These are phyloP conservation scores for Synergus japonicus DNA, from an alignment of 2,888 invertebrate species.

Conservation along the genomic window DNA sequence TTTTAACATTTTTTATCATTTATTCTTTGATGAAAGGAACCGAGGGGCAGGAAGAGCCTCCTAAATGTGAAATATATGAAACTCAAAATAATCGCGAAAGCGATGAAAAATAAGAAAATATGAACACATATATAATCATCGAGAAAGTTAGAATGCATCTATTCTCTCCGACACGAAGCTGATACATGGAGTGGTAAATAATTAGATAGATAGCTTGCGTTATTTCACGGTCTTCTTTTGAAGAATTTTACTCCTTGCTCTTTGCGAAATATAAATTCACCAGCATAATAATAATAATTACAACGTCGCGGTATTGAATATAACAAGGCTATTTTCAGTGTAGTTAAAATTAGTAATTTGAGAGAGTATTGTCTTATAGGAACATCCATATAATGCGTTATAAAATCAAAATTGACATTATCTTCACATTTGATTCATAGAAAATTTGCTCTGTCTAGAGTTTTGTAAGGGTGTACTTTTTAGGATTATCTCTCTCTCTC, in stretches of 20 bases:
- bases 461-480: neutral
- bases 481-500: neutral
- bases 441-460: neutral
- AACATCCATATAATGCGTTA: neutral
- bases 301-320: constrained; percentile 1
- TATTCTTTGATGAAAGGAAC: no score
- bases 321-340: neutral
- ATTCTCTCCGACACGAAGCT: constrained; percentile 5
- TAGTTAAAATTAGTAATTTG: neutral
- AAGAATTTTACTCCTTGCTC: constrained; percentile 15
- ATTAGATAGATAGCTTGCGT: constrained; percentile 18
- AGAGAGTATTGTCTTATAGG: neutral
- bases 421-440: neutral
- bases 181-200: constrained; percentile 15
- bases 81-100: neutral
- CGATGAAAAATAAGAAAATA: constrained; percentile 42
- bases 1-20: no score
- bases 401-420: neutral
- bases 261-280: constrained; percentile 18
- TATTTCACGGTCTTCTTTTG: neutral
- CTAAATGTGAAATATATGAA: neutral
- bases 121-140: constrained; percentile 50
- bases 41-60: no score
- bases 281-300: constrained; percentile 6
- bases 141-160: constrained; percentile 46